phyloP scores from a whole-genome alignment of 2,888 invertebrate species.

The Cephalotes varians region DNA sequence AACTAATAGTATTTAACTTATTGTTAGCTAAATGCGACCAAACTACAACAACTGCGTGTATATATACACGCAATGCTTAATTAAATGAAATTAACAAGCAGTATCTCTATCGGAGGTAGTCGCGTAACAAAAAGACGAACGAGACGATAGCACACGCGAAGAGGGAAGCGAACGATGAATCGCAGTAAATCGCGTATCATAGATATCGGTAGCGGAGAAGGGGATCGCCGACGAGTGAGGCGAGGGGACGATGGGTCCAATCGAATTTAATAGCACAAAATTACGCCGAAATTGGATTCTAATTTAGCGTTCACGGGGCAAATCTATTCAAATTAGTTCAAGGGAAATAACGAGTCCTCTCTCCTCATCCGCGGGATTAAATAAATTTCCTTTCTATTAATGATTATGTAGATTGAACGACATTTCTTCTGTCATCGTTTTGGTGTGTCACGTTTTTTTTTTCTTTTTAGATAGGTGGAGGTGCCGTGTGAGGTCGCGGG shows the following conservation, averaged over 20 bases:
- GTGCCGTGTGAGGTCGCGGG: conserved; percentile 61
- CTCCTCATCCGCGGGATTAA: conserved; percentile 79
- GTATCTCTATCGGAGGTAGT: conserved; percentile 8
- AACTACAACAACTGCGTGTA: background rate
- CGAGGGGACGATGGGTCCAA: conserved; percentile 72
- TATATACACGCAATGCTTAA: conserved; percentile 2
- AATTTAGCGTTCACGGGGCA: conserved; percentile 82
- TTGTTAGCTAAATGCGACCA: background rate
- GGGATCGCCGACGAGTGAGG: conserved; percentile 12
- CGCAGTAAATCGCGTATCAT: conserved; percentile 33
- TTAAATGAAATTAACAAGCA: conserved; percentile 46
- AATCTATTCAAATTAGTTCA: conserved; percentile 84
- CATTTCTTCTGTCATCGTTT: conserved; percentile 76
- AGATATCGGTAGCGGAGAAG: conserved; percentile 3
- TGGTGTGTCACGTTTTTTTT: conserved; percentile 61
- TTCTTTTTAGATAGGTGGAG: background rate
- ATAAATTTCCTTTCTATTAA: conserved; percentile 85
- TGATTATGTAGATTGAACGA: conserved; percentile 85
- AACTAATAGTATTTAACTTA: background rate
- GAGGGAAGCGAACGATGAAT: conserved; percentile 22
- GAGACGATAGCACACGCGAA: background rate
- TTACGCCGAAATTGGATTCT: conserved; percentile 85
- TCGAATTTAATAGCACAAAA: conserved; percentile 84
- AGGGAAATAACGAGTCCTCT: conserved; percentile 79
- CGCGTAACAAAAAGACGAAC: conserved; percentile 2